Conservation (phyloP, 2,797 vertebrate genomes). For the Coendou prehensilis region DNA sequence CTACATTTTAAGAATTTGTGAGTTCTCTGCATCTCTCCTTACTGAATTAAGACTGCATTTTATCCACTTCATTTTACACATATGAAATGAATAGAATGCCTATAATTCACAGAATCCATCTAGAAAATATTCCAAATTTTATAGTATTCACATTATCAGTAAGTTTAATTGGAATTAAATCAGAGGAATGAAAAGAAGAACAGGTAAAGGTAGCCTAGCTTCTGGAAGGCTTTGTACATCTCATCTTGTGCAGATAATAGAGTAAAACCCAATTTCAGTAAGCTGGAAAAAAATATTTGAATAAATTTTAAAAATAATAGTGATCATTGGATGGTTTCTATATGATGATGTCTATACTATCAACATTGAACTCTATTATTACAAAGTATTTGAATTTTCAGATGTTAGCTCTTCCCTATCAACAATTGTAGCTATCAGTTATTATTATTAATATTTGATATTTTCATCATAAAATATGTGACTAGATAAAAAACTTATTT, state of each 20-base stretch:
- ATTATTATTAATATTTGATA: slow-evolving; percentile 11
- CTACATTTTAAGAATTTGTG: not conserved
- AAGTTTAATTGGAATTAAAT: slow-evolving; percentile 26
- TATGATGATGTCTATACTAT: not conserved
- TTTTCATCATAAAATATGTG: not conserved
- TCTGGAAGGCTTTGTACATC: not conserved
- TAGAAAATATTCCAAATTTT: slow-evolving; percentile 33
- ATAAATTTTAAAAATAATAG: not conserved
- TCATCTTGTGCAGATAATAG: not conserved
- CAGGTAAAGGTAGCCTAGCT: not conserved
- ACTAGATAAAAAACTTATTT: not conserved
- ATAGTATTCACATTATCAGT: not conserved
- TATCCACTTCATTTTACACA: not conserved
- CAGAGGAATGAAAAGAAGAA: slow-evolving; percentile 19
- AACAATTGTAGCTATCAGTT: not conserved
- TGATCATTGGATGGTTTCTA: not conserved
- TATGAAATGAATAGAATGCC: not conserved
- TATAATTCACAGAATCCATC: not conserved
- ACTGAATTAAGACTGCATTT: not conserved
- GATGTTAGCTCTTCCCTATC: not conserved
- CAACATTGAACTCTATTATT: not conserved
- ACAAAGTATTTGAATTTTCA: not conserved
- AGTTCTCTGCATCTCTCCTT: not conserved
- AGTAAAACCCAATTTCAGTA: not conserved
- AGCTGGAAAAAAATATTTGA: not conserved